Percentiles rank a stretch among this genome's conserved stretches.
Evolutionary conservation across 2,888 invertebrate species (phyloP).

Genomic region (Pteria penguin): DNA sequence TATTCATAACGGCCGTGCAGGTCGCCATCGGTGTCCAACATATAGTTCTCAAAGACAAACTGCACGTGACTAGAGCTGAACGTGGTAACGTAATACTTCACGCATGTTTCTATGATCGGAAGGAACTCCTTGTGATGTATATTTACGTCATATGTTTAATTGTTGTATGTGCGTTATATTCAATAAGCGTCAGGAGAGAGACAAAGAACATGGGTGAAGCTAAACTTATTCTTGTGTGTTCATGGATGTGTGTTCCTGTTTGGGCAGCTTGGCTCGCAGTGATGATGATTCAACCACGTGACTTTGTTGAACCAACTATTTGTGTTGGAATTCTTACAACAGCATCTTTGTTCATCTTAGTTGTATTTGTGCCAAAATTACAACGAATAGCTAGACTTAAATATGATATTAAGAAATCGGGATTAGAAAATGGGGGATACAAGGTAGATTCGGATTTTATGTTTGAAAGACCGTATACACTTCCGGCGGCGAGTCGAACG

Average conservation of each 20-base stretch:
- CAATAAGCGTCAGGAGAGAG: slow-evolving; percentile 90
- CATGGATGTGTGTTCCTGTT: slow-evolving; percentile 90
- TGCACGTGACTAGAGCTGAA: slow-evolving; percentile 53
- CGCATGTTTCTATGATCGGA: slow-evolving; percentile 64
- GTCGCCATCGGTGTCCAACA: slow-evolving; percentile 78
- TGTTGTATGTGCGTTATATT: slow-evolving; percentile 89
- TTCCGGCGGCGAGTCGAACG: slow-evolving; percentile 64
- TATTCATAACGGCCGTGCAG: slow-evolving; percentile 91
- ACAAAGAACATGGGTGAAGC: slow-evolving; percentile 96
- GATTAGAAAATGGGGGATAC: slow-evolving; percentile 64
- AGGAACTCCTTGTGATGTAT: slow-evolving; percentile 84
- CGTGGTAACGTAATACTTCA: slow-evolving; percentile 42
- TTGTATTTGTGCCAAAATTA: slow-evolving; percentile 94
- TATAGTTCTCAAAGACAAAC: slow-evolving; percentile 69
- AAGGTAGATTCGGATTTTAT: slow-evolving; percentile 71
- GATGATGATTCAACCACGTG: slow-evolving; percentile 64
- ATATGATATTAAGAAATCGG: slow-evolving; percentile 62
- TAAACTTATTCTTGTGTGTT: slow-evolving; percentile 92
- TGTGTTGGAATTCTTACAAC: slow-evolving; percentile 93
- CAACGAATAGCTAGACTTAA: slow-evolving; percentile 73
- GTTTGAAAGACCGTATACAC: slow-evolving; percentile 70
- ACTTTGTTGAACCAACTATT: slow-evolving; percentile 84
- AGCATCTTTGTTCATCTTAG: slow-evolving; percentile 90
- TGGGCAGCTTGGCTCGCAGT: slow-evolving; percentile 84
- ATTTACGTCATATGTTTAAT: slow-evolving; percentile 91